phyloP scores from a whole-genome alignment of 2,888 invertebrate genomes.

The Furcula furcula region DNA sequence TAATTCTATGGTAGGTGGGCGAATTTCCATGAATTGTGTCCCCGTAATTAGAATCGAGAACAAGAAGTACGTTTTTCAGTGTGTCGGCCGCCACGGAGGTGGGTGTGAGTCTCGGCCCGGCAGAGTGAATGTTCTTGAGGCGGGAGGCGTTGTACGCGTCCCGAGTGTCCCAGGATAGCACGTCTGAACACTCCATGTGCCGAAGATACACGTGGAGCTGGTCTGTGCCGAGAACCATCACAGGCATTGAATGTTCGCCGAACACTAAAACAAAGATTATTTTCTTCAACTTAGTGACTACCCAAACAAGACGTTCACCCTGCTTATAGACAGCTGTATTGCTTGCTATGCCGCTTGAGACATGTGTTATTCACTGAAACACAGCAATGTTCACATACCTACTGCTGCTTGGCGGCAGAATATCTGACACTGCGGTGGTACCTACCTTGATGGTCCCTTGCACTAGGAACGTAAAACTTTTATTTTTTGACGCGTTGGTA shows the following conservation, averaged over 20 bases:
- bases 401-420: too few relatives aligned
- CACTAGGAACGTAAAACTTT: too few relatives aligned
- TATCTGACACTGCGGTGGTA: too few relatives aligned
- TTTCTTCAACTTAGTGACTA: too few relatives aligned
- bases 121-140: constrained; percentile 75
- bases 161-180: constrained; percentile 82
- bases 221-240: constrained; percentile 52
- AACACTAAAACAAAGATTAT: constrained; percentile 42
- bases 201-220: constrained; percentile 67
- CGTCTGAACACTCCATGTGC: constrained; percentile 77
- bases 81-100: constrained; percentile 81
- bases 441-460: too few relatives aligned
- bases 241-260: constrained; percentile 46
- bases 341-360: too few relatives aligned
- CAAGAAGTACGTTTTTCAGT: constrained; percentile 73
- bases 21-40: constrained; percentile 77
- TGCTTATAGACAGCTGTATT: too few relatives aligned
- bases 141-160: constrained; percentile 61
- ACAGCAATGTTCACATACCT: too few relatives aligned
- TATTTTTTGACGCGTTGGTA: too few relatives aligned
- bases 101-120: constrained; percentile 70
- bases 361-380: too few relatives aligned
- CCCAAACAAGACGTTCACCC: too few relatives aligned
- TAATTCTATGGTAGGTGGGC: constrained; percentile 56
- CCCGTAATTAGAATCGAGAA: constrained; percentile 83